A percentile compares a stretch with the other conserved stretches of the same genome.
phyloP scores from a whole-genome alignment of 2,113 vertebrate genomes.

The Phrynosoma blainvillii region DNA sequence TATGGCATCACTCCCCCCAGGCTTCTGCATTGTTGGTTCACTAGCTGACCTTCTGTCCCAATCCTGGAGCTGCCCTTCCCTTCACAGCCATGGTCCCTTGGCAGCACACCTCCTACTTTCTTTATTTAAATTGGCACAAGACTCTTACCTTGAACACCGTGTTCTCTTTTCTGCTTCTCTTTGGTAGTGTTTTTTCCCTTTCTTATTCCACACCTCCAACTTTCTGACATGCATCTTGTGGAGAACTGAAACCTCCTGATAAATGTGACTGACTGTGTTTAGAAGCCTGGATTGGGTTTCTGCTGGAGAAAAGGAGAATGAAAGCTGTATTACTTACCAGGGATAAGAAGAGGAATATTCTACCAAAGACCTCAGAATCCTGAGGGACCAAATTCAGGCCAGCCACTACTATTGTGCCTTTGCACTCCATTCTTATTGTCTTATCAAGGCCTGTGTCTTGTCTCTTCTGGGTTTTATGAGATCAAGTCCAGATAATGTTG shows the following conservation, averaged over 20 bases:
- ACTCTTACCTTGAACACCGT: slow-evolving; percentile 15
- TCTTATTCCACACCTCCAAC: neutral
- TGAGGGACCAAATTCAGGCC: neutral
- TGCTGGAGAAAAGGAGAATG: neutral
- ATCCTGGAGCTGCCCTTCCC: neutral
- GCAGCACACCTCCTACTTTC: neutral
- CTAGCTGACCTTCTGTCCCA: neutral
- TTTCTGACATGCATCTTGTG: slow-evolving; percentile 13
- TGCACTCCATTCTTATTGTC: neutral
- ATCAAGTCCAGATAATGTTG: neutral
- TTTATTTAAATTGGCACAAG: neutral
- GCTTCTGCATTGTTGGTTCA: neutral
- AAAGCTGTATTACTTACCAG: neutral
- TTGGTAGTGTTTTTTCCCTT: neutral
- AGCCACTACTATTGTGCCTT: neutral
- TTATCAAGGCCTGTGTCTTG: neutral
- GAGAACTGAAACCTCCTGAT: slow-evolving; percentile 1
- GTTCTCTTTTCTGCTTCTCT: neutral
- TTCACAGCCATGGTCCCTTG: neutral
- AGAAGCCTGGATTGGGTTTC: neutral
- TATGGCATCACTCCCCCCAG: neutral
- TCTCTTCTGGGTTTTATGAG: neutral
- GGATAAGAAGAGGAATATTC: neutral
- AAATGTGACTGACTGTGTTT: neutral
- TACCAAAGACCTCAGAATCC: neutral